Percentiles rank a stretch among this genome's conserved stretches.
Evolutionary conservation across 2,113 vertebrate genomes (phyloP).

Genomic region (Pseudorasbora parva): DNA sequence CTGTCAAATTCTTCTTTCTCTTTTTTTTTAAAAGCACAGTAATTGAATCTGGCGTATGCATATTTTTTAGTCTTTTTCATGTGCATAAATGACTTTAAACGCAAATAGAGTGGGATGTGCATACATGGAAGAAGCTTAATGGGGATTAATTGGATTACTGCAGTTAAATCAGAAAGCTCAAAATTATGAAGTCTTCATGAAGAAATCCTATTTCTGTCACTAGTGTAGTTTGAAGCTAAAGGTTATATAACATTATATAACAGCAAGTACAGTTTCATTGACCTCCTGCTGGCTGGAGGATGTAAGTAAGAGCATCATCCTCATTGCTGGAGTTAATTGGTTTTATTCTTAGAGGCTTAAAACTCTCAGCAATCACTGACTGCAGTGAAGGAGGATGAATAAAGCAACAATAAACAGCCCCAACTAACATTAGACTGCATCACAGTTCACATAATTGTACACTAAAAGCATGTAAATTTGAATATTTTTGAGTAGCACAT

Average conservation of each 20-base stretch:
- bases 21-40: background rate
- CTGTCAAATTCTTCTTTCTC: background rate
- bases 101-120: slow-evolving; percentile 13
- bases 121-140: slow-evolving; percentile 40
- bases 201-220: slow-evolving; percentile 33
- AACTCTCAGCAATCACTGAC: background rate
- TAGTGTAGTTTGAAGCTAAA: slow-evolving; percentile 17
- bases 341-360: slow-evolving; percentile 44
- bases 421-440: background rate
- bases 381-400: background rate
- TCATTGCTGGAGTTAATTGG: slow-evolving; percentile 48
- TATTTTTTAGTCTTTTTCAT: background rate
- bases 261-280: slow-evolving; percentile 34
- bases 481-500: background rate
- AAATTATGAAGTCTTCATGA: slow-evolving; percentile 32
- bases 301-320: slow-evolving; percentile 42
- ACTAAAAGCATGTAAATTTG: background rate
- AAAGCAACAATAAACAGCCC: background rate
- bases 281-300: slow-evolving; percentile 36
- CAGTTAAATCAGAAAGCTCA: slow-evolving; percentile 30
- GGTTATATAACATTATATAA: slow-evolving; percentile 56
- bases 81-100: background rate
- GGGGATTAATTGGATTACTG: slow-evolving; percentile 49
- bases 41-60: slow-evolving; percentile 25
- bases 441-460: background rate